A percentile compares a stretch with the other conserved stretches of the same genome.
Conservation (phyloP, 1,140 invertebrate genomes). For the Ectropis grisescens region DNA sequence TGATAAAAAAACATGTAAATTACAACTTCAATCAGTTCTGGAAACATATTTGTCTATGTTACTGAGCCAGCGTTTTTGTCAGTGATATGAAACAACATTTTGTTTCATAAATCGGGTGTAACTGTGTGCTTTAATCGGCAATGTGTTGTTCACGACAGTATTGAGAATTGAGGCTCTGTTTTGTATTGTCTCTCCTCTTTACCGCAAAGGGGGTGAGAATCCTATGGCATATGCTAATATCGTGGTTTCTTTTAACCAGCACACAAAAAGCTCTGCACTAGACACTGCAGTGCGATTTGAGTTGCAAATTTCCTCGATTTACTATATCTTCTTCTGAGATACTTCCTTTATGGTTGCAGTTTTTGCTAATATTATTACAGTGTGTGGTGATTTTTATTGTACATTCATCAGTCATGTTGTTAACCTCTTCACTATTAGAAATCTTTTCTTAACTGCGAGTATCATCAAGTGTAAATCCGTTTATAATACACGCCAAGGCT, state of each 20-base stretch:
- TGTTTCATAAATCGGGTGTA: conserved; percentile 49
- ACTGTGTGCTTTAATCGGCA: conserved; percentile 46
- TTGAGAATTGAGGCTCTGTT: conserved; percentile 14
- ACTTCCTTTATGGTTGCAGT: no score
- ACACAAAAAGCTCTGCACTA: conserved; percentile 66
- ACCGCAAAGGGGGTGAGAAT: conserved; percentile 15
- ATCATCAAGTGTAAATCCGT: no score
- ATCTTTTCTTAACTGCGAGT: no score
- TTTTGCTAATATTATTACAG: no score
- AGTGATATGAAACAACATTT: conserved; percentile 60
- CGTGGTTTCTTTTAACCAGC: conserved; percentile 52
- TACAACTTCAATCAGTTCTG: not conserved
- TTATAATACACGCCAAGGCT: no score
- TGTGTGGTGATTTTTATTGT: no score
- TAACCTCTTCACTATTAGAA: no score
- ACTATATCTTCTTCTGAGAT: conserved; percentile 17
- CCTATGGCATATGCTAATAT: conserved; percentile 55
- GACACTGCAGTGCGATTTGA: conserved; percentile 66
- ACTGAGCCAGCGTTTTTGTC: not conserved
- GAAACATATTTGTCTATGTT: not conserved
- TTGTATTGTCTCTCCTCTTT: conserved; percentile 6
- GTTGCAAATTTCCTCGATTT: conserved; percentile 53
- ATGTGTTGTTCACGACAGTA: conserved; percentile 34
- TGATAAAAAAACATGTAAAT: conserved; percentile 20
- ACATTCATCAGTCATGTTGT: no score